A percentile compares a stretch with the other conserved stretches of the same genome.
These are phyloP conservation scores for Rissa tridactyla DNA, from an alignment of 2,113 vertebrate species.

Conservation along the genomic window DNA sequence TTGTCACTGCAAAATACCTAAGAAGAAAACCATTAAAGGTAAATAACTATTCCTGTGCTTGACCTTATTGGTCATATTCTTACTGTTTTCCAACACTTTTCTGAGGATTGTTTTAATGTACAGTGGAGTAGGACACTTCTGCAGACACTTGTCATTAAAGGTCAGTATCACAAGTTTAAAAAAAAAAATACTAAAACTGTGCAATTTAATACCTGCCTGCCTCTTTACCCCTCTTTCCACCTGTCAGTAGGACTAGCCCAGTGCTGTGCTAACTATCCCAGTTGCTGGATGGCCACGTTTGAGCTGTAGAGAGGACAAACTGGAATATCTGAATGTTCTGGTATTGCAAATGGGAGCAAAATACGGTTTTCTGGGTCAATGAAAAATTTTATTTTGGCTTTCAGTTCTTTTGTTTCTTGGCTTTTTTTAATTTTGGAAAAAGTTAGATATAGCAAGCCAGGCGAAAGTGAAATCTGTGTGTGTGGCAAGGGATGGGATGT, in stretches of 20 bases:
- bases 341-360: background rate
- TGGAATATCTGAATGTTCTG: background rate
- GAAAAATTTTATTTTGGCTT: background rate
- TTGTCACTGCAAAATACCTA: background rate
- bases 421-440: background rate
- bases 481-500: background rate
- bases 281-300: background rate
- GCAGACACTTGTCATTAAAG: background rate
- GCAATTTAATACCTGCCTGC: constrained; percentile 2
- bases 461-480: background rate
- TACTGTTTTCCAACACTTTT: background rate
- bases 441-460: background rate
- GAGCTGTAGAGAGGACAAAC: background rate
- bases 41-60: background rate
- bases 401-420: background rate
- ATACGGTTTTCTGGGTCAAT: background rate
- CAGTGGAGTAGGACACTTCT: background rate
- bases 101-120: background rate
- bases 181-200: background rate
- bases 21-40: background rate
- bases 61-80: constrained; percentile 25
- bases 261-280: background rate
- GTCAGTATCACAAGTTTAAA: background rate
- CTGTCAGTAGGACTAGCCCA: background rate
- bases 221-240: constrained; percentile 10